A percentile compares a stretch with the other conserved stretches of the same genome.
Evolutionary conservation across 2,113 vertebrate species (phyloP).

Genomic region (Otocyon megalotis): DNA sequence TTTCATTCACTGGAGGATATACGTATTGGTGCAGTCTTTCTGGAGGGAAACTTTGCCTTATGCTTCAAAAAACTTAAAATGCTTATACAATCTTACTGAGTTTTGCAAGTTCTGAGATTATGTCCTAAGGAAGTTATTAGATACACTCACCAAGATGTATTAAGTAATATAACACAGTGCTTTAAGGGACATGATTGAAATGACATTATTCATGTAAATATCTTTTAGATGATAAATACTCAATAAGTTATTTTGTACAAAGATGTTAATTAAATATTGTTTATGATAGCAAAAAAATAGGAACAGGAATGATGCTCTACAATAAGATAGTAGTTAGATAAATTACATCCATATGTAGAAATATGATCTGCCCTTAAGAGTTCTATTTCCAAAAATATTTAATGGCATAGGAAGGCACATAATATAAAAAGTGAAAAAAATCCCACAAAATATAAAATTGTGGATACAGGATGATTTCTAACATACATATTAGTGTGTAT

Average conservation of each 20-base stretch:
- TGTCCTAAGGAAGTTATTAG: neutral
- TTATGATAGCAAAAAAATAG: neutral
- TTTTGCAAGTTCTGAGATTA: neutral
- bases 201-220: neutral
- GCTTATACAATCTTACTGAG: neutral
- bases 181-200: neutral
- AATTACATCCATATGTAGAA: neutral
- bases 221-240: neutral
- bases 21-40: neutral
- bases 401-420: neutral
- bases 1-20: neutral
- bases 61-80: neutral
- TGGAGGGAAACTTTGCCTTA: neutral
- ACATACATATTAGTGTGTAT: neutral
- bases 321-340: neutral
- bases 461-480: neutral
- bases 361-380: neutral
- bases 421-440: neutral
- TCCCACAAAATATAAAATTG: neutral
- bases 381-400: neutral
- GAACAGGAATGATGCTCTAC: neutral
- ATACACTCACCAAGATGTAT: neutral
- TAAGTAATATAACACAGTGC: neutral
- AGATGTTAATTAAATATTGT: neutral
- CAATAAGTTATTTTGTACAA: neutral